Evolutionary conservation across 2,797 vertebrate genomes (phyloP).

Genomic region (Epinephelus awoara): DNA sequence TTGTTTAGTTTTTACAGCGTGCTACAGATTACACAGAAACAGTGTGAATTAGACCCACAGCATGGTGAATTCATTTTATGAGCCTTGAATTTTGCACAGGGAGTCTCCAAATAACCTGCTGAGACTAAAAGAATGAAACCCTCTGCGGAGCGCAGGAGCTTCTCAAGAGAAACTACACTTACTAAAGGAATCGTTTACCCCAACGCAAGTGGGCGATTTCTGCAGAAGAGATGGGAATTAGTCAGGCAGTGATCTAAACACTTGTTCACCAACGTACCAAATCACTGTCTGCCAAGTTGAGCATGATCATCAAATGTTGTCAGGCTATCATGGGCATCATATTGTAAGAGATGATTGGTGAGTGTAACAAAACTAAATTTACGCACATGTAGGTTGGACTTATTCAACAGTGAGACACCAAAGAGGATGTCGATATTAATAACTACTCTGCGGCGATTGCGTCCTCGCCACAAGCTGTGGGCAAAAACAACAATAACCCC

Average conservation of each 20-base stretch:
- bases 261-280: constrained; percentile 3
- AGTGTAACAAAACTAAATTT: constrained; percentile 21
- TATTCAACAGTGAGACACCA: constrained; percentile 33
- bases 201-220: neutral
- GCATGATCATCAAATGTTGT: constrained; percentile 27
- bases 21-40: constrained; percentile 3
- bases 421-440: constrained; percentile 23
- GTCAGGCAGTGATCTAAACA: constrained; percentile 24
- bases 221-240: constrained; percentile 25
- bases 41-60: neutral
- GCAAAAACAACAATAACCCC: constrained; percentile 19
- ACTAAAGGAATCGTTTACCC: neutral
- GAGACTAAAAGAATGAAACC: constrained; percentile 1
- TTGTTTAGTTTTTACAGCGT: constrained; percentile 1
- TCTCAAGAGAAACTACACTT: constrained; percentile 2
- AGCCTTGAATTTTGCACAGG: neutral
- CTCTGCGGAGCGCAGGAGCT: neutral
- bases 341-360: constrained; percentile 2
- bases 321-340: constrained; percentile 19
- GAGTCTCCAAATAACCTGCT: constrained; percentile 8
- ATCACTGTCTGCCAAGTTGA: constrained; percentile 25
- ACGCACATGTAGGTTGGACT: constrained; percentile 7
- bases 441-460: constrained; percentile 4
- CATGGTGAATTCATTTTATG: neutral
- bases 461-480: constrained; percentile 10